Conservation (phyloP, 2,797 vertebrate genomes). For the Glyptemys insculpta region DNA sequence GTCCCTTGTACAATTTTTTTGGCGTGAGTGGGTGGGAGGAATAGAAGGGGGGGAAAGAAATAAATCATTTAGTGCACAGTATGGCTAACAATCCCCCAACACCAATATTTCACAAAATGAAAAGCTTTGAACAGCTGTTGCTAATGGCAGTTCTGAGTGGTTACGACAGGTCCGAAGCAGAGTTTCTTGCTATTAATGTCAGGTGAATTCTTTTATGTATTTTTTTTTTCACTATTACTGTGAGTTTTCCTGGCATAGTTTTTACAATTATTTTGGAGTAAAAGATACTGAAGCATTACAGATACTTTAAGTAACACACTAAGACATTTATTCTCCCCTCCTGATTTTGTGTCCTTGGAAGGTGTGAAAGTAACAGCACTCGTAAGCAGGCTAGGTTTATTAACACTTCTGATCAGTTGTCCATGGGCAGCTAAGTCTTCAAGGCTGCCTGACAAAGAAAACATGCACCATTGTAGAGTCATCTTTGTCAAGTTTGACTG, state of each 20-base stretch:
- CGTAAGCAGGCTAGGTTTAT: background rate
- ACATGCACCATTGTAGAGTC: background rate
- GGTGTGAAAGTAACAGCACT: background rate
- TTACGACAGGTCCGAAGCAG: background rate
- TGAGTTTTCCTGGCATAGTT: background rate
- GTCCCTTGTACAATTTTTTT: background rate
- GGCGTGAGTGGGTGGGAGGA: background rate
- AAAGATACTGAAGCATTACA: background rate
- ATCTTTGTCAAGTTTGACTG: background rate
- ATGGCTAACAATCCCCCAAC: background rate
- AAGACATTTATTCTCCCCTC: background rate
- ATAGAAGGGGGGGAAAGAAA: background rate
- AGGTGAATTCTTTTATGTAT: background rate
- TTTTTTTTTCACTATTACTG: background rate
- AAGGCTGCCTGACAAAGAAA: background rate
- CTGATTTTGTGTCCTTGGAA: conserved; percentile 23
- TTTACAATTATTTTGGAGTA: background rate
- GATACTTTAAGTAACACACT: accelerated
- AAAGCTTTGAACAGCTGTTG: background rate
- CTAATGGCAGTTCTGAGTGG: background rate
- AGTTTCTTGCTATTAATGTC: background rate
- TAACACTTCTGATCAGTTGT: background rate
- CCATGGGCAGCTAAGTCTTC: background rate
- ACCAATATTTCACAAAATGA: background rate
- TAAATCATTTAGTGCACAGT: background rate